A percentile compares a stretch with the other conserved stretches of the same genome.
Conservation (phyloP, 1,140 invertebrate species). For the Eulimnadia texana region DNA sequence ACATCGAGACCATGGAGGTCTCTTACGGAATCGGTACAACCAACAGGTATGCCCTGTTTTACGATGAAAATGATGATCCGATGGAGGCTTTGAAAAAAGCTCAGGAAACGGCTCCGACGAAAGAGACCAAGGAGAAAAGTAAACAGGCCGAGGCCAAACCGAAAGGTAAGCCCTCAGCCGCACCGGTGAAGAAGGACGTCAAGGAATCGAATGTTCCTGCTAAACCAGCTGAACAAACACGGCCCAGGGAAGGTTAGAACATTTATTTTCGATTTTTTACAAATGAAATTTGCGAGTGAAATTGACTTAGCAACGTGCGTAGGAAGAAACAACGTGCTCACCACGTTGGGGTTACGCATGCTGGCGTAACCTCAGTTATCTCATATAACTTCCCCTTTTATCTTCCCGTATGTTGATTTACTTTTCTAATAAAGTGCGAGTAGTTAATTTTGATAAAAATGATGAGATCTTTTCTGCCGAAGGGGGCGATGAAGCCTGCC, state of each 20-base stretch:
- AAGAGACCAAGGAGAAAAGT: constrained; percentile 60
- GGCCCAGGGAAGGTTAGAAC: constrained; percentile 38
- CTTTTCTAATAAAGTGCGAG: too few species aligned
- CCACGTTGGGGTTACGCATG: neutral
- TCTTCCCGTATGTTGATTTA: too few species aligned
- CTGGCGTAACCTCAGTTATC: neutral
- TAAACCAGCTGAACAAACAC: constrained; percentile 28
- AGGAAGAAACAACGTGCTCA: constrained; percentile 9
- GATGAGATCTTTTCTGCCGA: too few species aligned
- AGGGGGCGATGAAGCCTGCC: too few species aligned
- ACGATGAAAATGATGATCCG: constrained; percentile 67
- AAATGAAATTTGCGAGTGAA: constrained; percentile 5
- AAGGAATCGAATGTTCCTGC: constrained; percentile 10
- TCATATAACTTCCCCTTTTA: too few species aligned
- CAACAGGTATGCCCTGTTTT: constrained; percentile 83
- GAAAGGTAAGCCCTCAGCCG: constrained; percentile 38
- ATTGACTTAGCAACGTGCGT: constrained; percentile 13
- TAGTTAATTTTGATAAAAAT: too few species aligned
- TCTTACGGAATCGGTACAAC: constrained; percentile 78
- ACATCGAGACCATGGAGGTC: constrained; percentile 55
- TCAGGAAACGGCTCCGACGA: constrained; percentile 50
- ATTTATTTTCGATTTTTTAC: neutral
- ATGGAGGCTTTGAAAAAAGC: constrained; percentile 63
- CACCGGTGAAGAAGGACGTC: constrained; percentile 12
- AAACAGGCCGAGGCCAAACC: constrained; percentile 61